phyloP scores from a whole-genome alignment of 2,797 vertebrate species.

The Sciurus vulgaris region DNA sequence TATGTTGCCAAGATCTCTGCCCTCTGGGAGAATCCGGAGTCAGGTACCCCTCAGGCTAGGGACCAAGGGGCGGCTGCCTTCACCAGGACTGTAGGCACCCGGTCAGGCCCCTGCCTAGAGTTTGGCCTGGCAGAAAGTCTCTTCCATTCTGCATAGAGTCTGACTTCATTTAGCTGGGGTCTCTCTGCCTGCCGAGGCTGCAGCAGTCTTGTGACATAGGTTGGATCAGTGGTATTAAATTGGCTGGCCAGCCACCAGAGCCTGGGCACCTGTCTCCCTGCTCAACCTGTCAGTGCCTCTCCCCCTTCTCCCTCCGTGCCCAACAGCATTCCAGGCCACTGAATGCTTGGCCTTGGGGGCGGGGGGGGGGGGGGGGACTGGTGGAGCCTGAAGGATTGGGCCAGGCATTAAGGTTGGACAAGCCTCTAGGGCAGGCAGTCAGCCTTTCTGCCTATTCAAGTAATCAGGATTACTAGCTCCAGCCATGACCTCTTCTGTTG shows the following conservation, averaged over 20 bases:
- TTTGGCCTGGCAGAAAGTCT: not conserved
- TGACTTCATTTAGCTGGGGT: not conserved
- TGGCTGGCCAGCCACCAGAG: not conserved
- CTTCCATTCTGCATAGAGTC: not conserved
- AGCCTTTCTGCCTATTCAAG: conserved; percentile 13
- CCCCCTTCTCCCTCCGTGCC: not conserved
- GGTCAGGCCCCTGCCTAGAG: not conserved
- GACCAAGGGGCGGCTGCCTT: not conserved
- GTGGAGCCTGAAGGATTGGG: not conserved
- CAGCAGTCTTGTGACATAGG: not conserved
- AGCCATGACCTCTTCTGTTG: conserved; percentile 50
- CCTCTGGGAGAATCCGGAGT: conserved; percentile 98
- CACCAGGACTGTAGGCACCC: not conserved
- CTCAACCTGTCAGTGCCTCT: conserved; percentile 41
- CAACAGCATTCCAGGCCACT: conserved; percentile 27
- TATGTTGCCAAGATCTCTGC: conserved; percentile 99
- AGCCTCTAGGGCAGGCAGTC: not conserved
- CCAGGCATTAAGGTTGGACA: conserved; percentile 4
- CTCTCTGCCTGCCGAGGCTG: not conserved
- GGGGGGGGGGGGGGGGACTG: not conserved
- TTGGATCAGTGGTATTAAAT: conserved; percentile 1
- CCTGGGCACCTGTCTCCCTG: not conserved
- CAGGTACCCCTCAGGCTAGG: conserved; percentile 90
- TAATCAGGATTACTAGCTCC: not conserved
- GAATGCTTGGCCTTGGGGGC: not conserved